These are phyloP conservation scores for Apoda limacodes DNA, from an alignment of 2,888 invertebrate genomes.

Conservation along the genomic window DNA sequence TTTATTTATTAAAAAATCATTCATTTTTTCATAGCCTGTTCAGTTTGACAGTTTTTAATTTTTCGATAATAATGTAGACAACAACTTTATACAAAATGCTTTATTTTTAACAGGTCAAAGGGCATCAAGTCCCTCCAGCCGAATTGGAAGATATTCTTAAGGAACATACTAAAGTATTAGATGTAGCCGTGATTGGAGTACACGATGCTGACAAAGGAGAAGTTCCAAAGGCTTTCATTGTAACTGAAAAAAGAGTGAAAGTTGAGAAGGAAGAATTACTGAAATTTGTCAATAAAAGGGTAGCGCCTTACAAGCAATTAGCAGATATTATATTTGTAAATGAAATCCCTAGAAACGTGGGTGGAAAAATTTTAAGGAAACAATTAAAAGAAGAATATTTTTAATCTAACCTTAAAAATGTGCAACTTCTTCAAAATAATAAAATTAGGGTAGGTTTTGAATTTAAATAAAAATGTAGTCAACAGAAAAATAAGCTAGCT, in stretches of 20 bases:
- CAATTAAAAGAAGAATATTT: conserved; percentile 51
- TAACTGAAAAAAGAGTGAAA: conserved; percentile 54
- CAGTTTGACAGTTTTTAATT: too few relatives aligned
- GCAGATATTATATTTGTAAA: conserved; percentile 75
- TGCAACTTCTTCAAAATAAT: too few relatives aligned
- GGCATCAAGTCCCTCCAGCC: conserved; percentile 86
- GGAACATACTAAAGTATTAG: conserved; percentile 78
- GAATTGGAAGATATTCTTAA: conserved; percentile 83
- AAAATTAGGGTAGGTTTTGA: too few relatives aligned
- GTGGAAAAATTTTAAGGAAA: conserved; percentile 82
- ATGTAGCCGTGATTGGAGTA: conserved; percentile 86
- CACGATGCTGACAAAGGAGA: conserved; percentile 78
- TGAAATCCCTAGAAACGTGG: conserved; percentile 78
- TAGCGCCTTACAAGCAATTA: conserved; percentile 82
- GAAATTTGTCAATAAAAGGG: conserved; percentile 73
- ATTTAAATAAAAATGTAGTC: too few relatives aligned
- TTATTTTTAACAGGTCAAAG: conserved; percentile 61
- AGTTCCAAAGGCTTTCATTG: conserved; percentile 80
- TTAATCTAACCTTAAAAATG: too few relatives aligned
- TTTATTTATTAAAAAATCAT: too few relatives aligned
- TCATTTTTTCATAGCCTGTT: too few relatives aligned
- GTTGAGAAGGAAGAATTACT: conserved; percentile 68
- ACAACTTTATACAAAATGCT: neutral
- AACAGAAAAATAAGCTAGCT: too few relatives aligned
- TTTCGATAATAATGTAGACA: conserved; percentile 1